Evolutionary conservation across 2,113 vertebrate species (phyloP), one percentile per base, ranked within the genome.

Genomic region (Scopus umbretta): DNA sequence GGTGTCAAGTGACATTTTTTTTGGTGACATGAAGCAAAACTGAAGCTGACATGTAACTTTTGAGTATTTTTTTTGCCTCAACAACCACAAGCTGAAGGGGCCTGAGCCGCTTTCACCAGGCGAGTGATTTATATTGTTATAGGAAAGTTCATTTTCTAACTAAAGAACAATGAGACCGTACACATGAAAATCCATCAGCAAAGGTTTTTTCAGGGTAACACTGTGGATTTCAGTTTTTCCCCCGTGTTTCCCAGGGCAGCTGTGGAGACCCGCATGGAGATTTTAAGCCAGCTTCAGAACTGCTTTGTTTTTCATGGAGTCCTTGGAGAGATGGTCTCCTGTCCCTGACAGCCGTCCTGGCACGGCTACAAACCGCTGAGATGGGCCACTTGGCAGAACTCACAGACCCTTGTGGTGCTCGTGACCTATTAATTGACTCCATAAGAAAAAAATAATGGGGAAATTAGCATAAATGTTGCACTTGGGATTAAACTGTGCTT

Each of bases 161-260:
- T 66, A 22, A 62, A 78, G 72, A 73, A 45, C 17, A 70, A 72
- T 2, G 15, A 73, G 74, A 65, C 76, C 2, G 5, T 36, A 34
- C 50, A 53, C 61, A 43, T 45, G 70, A 67, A 96, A 92, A 96
- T 81, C 91, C 86, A 92, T 75, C 86, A 94, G 76, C 83, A 79
- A 47, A 83, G n/a, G 11, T 79, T 94, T 91, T 92, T 84, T 56
- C 72, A 74, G 86, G 49, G 22, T 53, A 80, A 40, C 30, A 32
- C 27, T 32, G 32, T 5, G 55, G 18, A 36, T 91, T 94, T 89
- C 65, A 59, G 45, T 29, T 84, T 91, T 78, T 38, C 34, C 55
- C 72, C 8, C 0, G 0, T 71, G 25, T 75, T 94, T 81, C 56
- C 43, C 63, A 27, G 36, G 38, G 59, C 40, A 94, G 63, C 43